phyloP scores from a whole-genome alignment of 2,113 vertebrate genomes.

The Hyla sarda region DNA sequence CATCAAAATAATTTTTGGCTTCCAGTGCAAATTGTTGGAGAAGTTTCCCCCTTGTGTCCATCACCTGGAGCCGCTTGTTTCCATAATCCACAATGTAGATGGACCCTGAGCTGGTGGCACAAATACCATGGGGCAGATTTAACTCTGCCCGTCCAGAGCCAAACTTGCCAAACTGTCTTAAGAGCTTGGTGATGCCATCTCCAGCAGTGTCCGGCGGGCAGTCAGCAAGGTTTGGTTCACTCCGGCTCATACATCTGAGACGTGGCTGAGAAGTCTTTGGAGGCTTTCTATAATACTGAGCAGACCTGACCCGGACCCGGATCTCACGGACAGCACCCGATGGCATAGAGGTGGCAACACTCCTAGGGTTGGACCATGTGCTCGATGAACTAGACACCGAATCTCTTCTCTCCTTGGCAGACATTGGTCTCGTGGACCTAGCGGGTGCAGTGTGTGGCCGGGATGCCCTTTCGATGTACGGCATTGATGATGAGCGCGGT shows the following conservation, averaged over 20 bases:
- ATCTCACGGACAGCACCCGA: background rate
- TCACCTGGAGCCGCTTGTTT: slow-evolving; percentile 79
- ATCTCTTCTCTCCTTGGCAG: slow-evolving; percentile 30
- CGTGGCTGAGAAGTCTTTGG: background rate
- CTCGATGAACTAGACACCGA: slow-evolving; percentile 47
- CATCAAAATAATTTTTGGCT: slow-evolving; percentile 76
- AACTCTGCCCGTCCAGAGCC: slow-evolving; percentile 77
- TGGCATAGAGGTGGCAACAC: slow-evolving; percentile 61
- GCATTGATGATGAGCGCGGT: slow-evolving; percentile 71
- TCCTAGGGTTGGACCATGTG: slow-evolving; percentile 41
- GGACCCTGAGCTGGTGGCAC: slow-evolving; percentile 71
- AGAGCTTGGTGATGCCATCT: slow-evolving; percentile 31
- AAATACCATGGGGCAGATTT: slow-evolving; percentile 77
- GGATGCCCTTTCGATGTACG: slow-evolving; percentile 63
- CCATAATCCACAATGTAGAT: slow-evolving; percentile 81
- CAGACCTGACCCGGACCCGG: background rate
- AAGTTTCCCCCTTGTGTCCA: slow-evolving; percentile 71
- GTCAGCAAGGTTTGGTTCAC: slow-evolving; percentile 55
- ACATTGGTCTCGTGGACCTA: background rate
- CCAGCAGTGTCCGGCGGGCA: slow-evolving; percentile 58
- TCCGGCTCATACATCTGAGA: slow-evolving; percentile 54
- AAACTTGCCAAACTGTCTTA: slow-evolving; percentile 77
- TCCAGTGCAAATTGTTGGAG: slow-evolving; percentile 74
- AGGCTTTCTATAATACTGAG: background rate
- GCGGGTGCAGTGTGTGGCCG: background rate